Conservation (phyloP, 2,888 invertebrate genomes). For the Volucella inflata region DNA sequence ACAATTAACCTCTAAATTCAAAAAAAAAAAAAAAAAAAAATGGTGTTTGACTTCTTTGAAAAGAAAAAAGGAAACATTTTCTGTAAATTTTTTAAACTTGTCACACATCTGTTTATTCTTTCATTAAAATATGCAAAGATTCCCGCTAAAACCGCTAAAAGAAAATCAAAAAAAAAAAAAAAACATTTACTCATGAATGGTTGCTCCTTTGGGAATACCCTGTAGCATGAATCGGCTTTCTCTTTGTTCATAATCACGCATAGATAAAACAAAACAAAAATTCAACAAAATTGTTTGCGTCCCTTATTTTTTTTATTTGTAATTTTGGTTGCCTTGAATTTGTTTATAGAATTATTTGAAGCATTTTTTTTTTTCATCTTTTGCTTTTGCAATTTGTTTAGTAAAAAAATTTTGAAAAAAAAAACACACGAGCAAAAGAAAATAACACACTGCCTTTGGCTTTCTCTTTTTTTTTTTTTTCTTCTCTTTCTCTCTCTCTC, state of each 20-base stretch:
- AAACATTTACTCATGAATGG: conserved; percentile 22
- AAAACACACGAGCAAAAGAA: conserved; percentile 77
- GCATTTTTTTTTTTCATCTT: conserved; percentile 60
- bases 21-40: conserved; percentile 47
- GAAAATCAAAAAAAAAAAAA: background rate
- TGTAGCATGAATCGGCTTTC: conserved; percentile 69
- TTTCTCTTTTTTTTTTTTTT: conserved; percentile 85
- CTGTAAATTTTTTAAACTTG: conserved; percentile 33
- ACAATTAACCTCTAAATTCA: conserved; percentile 43
- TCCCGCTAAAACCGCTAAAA: conserved; percentile 9
- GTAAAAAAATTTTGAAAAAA: conserved; percentile 67
- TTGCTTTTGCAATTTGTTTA: conserved; percentile 67
- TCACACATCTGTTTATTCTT: conserved; percentile 45
- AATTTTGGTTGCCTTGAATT: conserved; percentile 66
- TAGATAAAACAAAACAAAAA: conserved; percentile 43
- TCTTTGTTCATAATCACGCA: conserved; percentile 67
- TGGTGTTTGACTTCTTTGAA: conserved; percentile 49
- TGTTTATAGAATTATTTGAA: conserved; percentile 66
- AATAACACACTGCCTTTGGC: conserved; percentile 90
- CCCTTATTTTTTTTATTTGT: conserved; percentile 51
- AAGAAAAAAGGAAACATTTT: conserved; percentile 40
- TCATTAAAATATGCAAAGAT: conserved; percentile 49
- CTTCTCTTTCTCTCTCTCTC: conserved; percentile 78
- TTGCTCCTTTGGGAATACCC: conserved; percentile 30
- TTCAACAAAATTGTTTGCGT: conserved; percentile 58